Evolutionary conservation across 2,888 invertebrate genomes (phyloP), one percentile per base, ranked within the genome.

Genomic region (Gnatocerus cornutus): DNA sequence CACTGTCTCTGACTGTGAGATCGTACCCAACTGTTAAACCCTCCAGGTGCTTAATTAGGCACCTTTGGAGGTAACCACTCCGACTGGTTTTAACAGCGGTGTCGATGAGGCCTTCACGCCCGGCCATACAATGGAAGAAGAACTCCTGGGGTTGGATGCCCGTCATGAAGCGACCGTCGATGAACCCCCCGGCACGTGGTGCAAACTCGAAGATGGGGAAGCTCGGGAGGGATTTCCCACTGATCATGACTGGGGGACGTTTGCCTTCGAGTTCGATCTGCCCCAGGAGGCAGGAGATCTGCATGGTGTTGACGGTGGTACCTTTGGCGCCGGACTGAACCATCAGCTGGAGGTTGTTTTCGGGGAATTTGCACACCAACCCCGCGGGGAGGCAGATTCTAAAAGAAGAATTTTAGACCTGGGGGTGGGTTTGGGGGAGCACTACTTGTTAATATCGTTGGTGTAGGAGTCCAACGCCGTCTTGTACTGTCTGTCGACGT

Each of bases 71-170:
- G 84, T 99, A 99, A 76, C 99, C 99, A 77, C 98, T 98, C 71
- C 98, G 91, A 86, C 97, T 98, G 0, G 99, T 99, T 87, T 99
- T 99, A 0, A 99, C 99, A 73, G 99, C 99, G 2, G 99, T 99
- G 90, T 99, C 99, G 79, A 99, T 96, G 62, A 99, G 89, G 88
- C 99, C 96, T 90, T 99, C 99, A 85, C 99, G 90, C 63, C 99
- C 99, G 62, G 99, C 99, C 99, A 99, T 99, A 82, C 99, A 99
- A 88, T 99, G 99, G 86, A 98, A 99, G 87, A 98, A 99, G 84
- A 98, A 98, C 82, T 99, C 99, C 85, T 97, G 98, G 0, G 98
- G 98, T 80, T 94, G 91, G 77, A 99, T 96, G n/a, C 99, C 99
- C 0, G 99, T 98, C 91, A 99, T 92, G 82, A 99, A 99, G 7